phyloP scores from a whole-genome alignment of 2,113 vertebrate species.

The Chauna torquata region DNA sequence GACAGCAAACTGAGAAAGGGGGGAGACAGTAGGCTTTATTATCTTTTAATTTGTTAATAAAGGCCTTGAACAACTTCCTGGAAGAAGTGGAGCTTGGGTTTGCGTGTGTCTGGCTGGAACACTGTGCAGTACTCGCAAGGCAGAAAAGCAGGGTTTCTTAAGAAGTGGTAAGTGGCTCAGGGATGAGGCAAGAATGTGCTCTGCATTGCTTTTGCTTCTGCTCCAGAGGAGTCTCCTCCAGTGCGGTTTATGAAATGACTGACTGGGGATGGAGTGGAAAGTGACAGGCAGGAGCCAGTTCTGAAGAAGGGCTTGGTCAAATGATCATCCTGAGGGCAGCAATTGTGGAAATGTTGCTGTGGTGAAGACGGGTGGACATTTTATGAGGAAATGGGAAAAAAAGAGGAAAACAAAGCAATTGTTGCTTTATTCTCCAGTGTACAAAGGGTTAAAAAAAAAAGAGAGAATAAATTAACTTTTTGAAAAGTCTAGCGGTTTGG shows the following conservation, averaged over 20 bases:
- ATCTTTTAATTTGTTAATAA: not conserved
- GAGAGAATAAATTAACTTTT: not conserved
- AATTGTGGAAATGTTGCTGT: not conserved
- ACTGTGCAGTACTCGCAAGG: not conserved
- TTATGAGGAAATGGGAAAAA: accelerated
- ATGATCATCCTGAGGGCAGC: not conserved
- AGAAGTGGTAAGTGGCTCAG: not conserved
- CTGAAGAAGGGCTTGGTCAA: not conserved
- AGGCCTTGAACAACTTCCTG: not conserved
- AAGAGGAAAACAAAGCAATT: not conserved
- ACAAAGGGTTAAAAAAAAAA: not conserved
- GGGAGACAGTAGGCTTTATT: not conserved
- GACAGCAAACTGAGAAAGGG: not conserved
- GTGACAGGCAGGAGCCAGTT: not conserved
- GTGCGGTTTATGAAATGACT: not conserved
- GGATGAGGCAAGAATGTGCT: not conserved
- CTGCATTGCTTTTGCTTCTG: not conserved
- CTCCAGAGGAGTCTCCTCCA: not conserved
- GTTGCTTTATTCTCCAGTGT: not conserved
- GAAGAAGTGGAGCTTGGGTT: not conserved
- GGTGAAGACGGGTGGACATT: not conserved
- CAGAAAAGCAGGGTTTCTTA: not conserved
- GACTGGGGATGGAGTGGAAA: not conserved
- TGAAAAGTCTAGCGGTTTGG: constrained; percentile 8
- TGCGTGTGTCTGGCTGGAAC: not conserved